These are phyloP conservation scores for Nesogale talazaci DNA, from an alignment of 2,113 vertebrate species.

Conservation along the genomic window DNA sequence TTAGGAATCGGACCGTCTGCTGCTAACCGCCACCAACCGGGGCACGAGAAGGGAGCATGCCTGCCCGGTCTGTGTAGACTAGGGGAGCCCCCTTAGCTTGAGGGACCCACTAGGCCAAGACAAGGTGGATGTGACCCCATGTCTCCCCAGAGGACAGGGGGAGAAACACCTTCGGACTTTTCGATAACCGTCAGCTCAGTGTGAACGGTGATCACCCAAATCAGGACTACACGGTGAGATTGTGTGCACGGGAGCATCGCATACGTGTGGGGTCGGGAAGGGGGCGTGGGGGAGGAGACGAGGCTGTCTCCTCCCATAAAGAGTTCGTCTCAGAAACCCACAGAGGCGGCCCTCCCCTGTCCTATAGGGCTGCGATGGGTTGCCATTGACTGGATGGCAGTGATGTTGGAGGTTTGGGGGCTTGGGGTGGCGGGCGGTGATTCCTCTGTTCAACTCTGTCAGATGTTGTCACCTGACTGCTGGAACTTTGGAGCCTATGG, in stretches of 20 bases:
- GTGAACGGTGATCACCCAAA: not conserved
- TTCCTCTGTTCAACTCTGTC: not conserved
- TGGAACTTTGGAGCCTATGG: not conserved
- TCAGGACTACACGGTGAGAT: not conserved
- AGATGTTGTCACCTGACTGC: not conserved
- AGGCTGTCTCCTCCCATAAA: too few species aligned
- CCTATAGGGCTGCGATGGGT: too few species aligned
- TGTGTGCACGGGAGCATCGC: not conserved
- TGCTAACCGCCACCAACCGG: not conserved
- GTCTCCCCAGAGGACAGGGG: not conserved
- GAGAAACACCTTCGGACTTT: not conserved
- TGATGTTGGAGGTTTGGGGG: too few species aligned
- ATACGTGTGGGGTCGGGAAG: not conserved
- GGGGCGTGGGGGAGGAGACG: too few species aligned
- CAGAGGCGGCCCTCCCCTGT: too few species aligned
- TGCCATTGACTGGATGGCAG: too few species aligned
- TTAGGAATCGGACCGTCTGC: not conserved
- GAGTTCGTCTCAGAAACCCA: too few species aligned
- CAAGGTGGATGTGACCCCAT: not conserved
- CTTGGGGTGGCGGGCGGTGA: not conserved
- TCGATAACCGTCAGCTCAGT: not conserved
- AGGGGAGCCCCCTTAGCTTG: not conserved
- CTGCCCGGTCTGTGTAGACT: not conserved
- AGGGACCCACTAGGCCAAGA: not conserved
- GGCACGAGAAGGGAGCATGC: rapidly evolving